Evolutionary conservation across 2,797 vertebrate species (phyloP).

Genomic region (Tarsius wallacei): DNA sequence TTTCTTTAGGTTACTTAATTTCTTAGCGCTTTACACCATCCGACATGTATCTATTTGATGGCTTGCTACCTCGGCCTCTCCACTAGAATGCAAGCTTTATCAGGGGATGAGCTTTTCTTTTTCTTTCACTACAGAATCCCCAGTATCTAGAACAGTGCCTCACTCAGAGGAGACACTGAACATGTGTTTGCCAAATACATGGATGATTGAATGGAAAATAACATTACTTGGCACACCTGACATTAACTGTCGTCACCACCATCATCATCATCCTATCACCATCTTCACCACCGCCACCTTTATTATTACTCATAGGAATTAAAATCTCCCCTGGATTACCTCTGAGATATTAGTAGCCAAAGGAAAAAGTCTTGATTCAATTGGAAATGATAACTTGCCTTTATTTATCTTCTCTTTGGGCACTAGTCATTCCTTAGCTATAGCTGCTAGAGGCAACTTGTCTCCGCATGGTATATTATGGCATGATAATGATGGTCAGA

Average conservation of each 20-base stretch:
- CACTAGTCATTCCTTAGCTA: neutral
- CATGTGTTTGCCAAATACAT: neutral
- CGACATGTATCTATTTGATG: neutral
- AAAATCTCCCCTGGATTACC: neutral
- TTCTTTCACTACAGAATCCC: neutral
- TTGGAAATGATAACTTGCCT: neutral
- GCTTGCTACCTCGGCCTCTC: neutral
- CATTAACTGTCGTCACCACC: neutral
- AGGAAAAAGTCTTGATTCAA: neutral
- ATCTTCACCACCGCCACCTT: neutral
- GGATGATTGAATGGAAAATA: neutral
- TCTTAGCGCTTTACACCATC: neutral
- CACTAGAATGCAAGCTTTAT: neutral
- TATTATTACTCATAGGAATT: neutral
- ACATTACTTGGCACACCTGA: neutral
- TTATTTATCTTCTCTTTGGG: slow-evolving; percentile 34
- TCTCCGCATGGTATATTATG: neutral
- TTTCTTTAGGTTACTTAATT: neutral
- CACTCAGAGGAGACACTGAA: neutral
- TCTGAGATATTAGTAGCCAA: neutral
- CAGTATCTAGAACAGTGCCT: neutral
- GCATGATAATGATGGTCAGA: neutral
- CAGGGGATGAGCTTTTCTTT: neutral
- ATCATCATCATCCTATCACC: neutral
- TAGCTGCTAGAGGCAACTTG: neutral